Conservation (phyloP, 2,888 invertebrate species). For the Stictocephala bisonia region DNA sequence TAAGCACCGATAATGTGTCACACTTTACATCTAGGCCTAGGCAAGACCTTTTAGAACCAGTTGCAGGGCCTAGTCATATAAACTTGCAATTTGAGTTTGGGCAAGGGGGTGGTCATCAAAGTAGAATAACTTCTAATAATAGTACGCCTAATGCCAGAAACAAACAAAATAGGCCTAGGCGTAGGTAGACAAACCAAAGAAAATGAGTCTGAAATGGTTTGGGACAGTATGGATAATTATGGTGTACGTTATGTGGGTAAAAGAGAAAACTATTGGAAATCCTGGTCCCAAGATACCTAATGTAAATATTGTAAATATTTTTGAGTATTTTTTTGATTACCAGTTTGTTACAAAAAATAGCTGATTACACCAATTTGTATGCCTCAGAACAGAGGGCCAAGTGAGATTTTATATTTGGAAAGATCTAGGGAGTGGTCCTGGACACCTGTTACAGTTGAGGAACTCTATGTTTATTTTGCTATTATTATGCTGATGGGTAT, state of each 20-base stretch:
- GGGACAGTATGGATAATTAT: constrained; percentile 22
- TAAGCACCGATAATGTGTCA: no score
- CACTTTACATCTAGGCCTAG: no score
- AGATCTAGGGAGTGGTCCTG: constrained; percentile 7
- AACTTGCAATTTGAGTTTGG: no score
- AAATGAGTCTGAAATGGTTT: not conserved
- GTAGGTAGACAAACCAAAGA: no score
- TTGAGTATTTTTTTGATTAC: not conserved
- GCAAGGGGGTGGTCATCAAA: no score
- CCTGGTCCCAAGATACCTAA: not conserved
- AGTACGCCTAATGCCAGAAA: no score
- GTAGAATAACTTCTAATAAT: no score
- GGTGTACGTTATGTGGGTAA: not conserved
- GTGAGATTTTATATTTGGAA: not conserved
- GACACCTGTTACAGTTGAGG: not conserved
- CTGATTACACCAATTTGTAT: not conserved
- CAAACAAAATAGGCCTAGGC: no score
- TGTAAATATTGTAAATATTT: not conserved
- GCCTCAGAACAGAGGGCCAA: not conserved
- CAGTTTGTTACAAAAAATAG: not conserved
- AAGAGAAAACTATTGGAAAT: not conserved
- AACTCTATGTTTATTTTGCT: not conserved
- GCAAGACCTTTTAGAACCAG: no score
- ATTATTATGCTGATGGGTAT: constrained; percentile 9
- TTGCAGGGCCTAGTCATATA: no score